phyloP scores from a whole-genome alignment of 2,888 invertebrate species.

The Tiliacea aurago region DNA sequence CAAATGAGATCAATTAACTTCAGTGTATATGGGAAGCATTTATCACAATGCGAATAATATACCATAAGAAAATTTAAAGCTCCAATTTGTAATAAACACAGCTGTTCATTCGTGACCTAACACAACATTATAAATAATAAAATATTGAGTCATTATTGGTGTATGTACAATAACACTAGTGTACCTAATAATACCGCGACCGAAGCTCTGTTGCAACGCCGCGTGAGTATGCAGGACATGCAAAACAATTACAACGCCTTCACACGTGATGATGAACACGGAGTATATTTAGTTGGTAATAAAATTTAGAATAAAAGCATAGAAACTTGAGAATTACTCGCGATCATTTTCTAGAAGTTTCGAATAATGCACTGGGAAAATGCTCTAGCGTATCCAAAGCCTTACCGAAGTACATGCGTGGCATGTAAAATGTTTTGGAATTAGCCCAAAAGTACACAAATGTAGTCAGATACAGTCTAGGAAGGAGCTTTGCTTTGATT shows the following conservation, averaged over 20 bases:
- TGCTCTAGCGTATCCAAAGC: conserved; percentile 17
- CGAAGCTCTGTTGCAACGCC: conserved; percentile 57
- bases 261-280: conserved; percentile 43
- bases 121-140: conserved; percentile 53
- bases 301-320: conserved; percentile 47
- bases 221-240: conserved; percentile 58
- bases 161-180: conserved; percentile 37
- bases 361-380: neutral
- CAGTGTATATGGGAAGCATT: neutral
- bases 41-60: neutral
- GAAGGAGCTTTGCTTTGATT: conserved; percentile 24
- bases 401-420: conserved; percentile 13
- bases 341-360: conserved; percentile 20
- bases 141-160: conserved; percentile 56
- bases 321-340: conserved; percentile 14
- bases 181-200: conserved; percentile 54
- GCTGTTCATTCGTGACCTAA: conserved; percentile 55
- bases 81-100: conserved; percentile 45
- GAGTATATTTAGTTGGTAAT: conserved; percentile 57
- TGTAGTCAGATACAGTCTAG: conserved; percentile 25
- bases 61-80: neutral
- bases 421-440: conserved; percentile 15
- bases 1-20: conserved; percentile 6
- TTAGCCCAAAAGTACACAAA: conserved; percentile 18
- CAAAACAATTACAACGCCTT: conserved; percentile 62